Evolutionary conservation across 2,888 invertebrate species (phyloP).

Genomic region (Nasonovia ribisnigri): DNA sequence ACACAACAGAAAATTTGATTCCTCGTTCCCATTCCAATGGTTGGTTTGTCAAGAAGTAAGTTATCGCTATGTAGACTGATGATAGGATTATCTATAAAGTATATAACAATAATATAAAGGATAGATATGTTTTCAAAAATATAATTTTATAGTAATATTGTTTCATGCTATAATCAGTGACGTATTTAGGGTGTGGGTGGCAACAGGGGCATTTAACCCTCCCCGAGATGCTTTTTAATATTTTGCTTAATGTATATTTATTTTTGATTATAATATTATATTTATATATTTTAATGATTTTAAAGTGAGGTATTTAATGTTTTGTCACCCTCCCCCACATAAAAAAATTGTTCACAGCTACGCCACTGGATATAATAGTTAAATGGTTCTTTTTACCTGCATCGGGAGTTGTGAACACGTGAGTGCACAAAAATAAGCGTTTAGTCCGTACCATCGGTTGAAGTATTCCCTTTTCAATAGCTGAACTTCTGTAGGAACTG

Average conservation of each 20-base stretch:
- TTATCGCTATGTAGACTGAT: slow-evolving; percentile 78
- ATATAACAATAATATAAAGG: neutral
- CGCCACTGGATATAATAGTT: neutral
- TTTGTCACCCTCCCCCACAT: too few species aligned
- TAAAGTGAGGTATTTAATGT: too few species aligned
- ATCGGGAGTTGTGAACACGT: slow-evolving; percentile 80
- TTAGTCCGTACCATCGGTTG: slow-evolving; percentile 86
- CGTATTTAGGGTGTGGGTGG: too few species aligned
- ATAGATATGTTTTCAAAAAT: neutral
- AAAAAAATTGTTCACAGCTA: too few species aligned
- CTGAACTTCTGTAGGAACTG: slow-evolving; percentile 85
- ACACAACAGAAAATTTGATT: slow-evolving; percentile 78
- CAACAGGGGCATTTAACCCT: too few species aligned
- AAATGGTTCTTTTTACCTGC: slow-evolving; percentile 73
- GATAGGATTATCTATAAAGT: slow-evolving; percentile 73
- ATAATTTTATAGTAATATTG: neutral
- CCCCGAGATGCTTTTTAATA: too few species aligned
- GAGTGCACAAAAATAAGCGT: slow-evolving; percentile 83
- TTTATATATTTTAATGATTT: too few species aligned
- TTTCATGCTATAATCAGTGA: neutral
- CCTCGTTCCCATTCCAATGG: slow-evolving; percentile 80
- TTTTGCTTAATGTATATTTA: too few species aligned
- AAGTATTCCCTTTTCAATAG: slow-evolving; percentile 85
- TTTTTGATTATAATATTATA: too few species aligned
- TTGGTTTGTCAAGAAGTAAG: slow-evolving; percentile 82